Evolutionary conservation across 1,140 invertebrate species (phyloP), one percentile per base, ranked within the genome.

Genomic region (Carposina sasakii): DNA sequence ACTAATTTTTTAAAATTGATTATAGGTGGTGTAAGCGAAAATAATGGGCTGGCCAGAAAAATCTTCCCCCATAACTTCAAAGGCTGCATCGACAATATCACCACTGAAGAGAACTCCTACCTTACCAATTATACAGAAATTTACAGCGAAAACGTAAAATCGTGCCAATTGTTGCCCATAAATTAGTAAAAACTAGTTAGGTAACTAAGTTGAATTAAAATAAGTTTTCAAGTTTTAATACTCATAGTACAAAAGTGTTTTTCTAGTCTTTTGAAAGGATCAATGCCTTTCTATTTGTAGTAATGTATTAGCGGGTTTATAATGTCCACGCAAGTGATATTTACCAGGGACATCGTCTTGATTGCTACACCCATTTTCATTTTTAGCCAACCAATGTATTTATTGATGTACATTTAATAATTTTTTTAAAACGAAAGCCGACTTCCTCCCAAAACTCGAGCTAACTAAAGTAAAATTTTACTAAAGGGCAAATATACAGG

Each of bases 131-230:
- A 76, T 48, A 73, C 71, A 3, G 63, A 77, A 17, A 58, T 85
- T 17, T 83, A 85, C 52, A 83, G 81, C 57, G 82, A 86, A 64
- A 86, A 86, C 52, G 48, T 86, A 33, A 76, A 76, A 51, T 75
- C 76, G 54, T 86, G 85, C 67, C 81, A 84, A 79, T 57, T 81
- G 28, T 81, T 81, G n/a, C 36, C 75, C 76, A 9, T 67, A 24
- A 55, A 33, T 20, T 1, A n/a, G n/a, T n/a, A n/a, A n/a, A n/a
- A 34, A 2, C 39, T 12, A 12, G n/a, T 6, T 12, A 33, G 23
- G 28, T 10, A n/a, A 40, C 5, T 13, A 16, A 24, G 12, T 37
- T 30, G 5, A 13, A 30, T 31, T n/a, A 13, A 33, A 36, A 23
- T 46, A 36, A 17, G 19, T 39, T 37, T 34, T 39, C 15, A 20